Conservation (phyloP, 2,797 vertebrate genomes). For the Hipposideros larvatus region DNA sequence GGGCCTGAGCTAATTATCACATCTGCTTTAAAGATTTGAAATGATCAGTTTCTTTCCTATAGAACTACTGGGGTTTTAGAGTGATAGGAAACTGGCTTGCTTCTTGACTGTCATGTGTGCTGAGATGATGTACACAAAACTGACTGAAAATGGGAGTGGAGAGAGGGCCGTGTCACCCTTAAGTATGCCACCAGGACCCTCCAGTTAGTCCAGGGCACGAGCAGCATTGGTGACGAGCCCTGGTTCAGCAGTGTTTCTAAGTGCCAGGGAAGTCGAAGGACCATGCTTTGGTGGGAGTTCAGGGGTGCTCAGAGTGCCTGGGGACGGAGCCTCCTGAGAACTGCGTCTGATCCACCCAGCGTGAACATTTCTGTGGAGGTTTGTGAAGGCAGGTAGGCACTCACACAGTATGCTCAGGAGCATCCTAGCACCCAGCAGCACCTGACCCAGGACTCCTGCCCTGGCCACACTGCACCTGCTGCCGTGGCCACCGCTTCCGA, state of each 20-base stretch:
- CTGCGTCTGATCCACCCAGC: rapidly evolving
- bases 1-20: not conserved
- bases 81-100: not conserved
- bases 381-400: not conserved
- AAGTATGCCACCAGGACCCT: rapidly evolving
- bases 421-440: rapidly evolving
- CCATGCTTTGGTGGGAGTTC: rapidly evolving
- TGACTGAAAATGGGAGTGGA: not conserved
- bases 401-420: not conserved
- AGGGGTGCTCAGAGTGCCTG: not conserved
- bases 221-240: not conserved
- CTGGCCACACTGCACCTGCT: rapidly evolving
- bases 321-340: not conserved
- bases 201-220: not conserved
- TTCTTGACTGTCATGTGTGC: not conserved
- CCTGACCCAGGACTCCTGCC: not conserved
- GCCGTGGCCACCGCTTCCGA: not conserved
- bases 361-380: not conserved
- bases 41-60: no score
- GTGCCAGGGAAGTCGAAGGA: not conserved
- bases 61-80: not conserved
- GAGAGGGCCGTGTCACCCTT: not conserved
- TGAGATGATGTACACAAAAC: not conserved
- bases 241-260: rapidly evolving
- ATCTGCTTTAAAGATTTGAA: not conserved